phyloP scores from a whole-genome alignment of 2,797 vertebrate species.

The Crenuchus spilurus region DNA sequence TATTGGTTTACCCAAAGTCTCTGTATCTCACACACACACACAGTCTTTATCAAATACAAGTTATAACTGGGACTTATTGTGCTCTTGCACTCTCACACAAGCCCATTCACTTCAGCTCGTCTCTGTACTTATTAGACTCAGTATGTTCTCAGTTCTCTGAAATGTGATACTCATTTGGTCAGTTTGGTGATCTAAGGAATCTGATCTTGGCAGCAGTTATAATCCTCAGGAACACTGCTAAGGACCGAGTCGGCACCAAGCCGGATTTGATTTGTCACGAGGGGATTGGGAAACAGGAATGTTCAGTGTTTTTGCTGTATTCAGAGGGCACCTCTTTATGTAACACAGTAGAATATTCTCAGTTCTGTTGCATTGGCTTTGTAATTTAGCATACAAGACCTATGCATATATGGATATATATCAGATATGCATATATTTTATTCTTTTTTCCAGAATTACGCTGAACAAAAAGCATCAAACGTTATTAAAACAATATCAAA shows the following conservation, averaged over 20 bases:
- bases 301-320: background rate
- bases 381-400: background rate
- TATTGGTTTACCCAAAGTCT: background rate
- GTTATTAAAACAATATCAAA: no score
- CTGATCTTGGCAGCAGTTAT: background rate
- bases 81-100: background rate
- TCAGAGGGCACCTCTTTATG: background rate
- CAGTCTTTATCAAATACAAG: background rate
- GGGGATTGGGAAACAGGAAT: background rate
- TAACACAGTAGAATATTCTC: no score
- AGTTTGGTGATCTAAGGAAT: background rate
- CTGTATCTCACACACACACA: background rate
- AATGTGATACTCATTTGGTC: background rate
- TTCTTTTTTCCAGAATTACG: no score
- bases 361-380: no score
- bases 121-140: background rate
- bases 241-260: background rate
- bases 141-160: no score
- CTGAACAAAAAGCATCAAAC: no score
- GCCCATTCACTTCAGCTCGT: background rate
- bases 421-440: no score
- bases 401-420: no score
- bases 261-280: slow-evolving; percentile 8
- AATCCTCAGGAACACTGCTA: background rate
- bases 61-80: background rate